phyloP scores from a whole-genome alignment of 2,888 invertebrate species.

The Actias luna region DNA sequence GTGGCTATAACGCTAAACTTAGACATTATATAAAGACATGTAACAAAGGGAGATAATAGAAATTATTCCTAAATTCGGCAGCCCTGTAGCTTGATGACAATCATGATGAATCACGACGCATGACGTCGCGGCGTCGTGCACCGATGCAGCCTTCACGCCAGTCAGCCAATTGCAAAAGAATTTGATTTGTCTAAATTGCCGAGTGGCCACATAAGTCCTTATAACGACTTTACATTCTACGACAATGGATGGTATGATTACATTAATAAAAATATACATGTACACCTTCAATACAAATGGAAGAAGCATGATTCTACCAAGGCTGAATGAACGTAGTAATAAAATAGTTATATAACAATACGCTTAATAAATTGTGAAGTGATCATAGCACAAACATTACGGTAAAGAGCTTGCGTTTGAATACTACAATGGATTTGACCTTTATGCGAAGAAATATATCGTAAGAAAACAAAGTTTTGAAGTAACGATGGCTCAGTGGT shows the following conservation, averaged over 20 bases:
- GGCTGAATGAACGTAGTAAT: not conserved
- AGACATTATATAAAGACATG: not conserved
- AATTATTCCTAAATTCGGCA: conserved; percentile 34
- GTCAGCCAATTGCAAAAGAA: conserved; percentile 54
- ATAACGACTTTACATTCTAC: conserved; percentile 11
- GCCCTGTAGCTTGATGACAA: conserved; percentile 61
- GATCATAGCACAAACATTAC: not conserved
- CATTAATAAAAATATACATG: not conserved
- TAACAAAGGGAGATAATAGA: not conserved
- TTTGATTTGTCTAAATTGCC: conserved; percentile 43
- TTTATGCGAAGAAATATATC: not conserved
- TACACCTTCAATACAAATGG: not conserved
- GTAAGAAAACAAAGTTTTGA: not conserved
- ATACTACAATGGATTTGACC: not conserved
- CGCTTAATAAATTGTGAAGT: not conserved
- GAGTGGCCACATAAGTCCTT: conserved; percentile 45
- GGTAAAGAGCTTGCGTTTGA: not conserved
- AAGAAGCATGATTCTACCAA: not conserved
- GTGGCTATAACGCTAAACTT: too few relatives aligned
- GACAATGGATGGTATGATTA: conserved; percentile 7
- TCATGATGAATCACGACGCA: conserved; percentile 58
- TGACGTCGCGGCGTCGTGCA: conserved; percentile 67
- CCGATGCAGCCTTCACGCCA: conserved; percentile 68
- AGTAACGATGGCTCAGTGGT: not conserved
- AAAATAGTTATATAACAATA: conserved; percentile 3